Conservation (phyloP, 2,888 invertebrate species). For the Drosophila flavopinicola region DNA sequence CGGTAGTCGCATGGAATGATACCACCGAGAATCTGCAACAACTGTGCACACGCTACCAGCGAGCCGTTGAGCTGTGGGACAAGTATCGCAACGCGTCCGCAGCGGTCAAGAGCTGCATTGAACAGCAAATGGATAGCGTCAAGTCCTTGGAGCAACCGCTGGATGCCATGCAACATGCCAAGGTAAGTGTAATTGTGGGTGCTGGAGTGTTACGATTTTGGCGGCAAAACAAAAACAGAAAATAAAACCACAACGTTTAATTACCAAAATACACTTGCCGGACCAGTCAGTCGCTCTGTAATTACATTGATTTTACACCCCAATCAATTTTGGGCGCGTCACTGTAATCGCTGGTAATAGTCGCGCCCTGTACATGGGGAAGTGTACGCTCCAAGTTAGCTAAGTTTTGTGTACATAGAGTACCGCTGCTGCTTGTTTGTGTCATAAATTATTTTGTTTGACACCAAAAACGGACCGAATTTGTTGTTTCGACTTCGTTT, state of each 20-base stretch:
- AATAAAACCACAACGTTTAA: slow-evolving; percentile 46
- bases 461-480: slow-evolving; percentile 34
- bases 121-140: slow-evolving; percentile 90
- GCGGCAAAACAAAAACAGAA: slow-evolving; percentile 41
- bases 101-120: slow-evolving; percentile 90
- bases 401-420: slow-evolving; percentile 26
- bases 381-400: slow-evolving; percentile 27
- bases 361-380: slow-evolving; percentile 20
- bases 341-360: slow-evolving; percentile 65
- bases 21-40: slow-evolving; percentile 91
- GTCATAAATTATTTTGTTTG: slow-evolving; percentile 72
- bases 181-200: slow-evolving; percentile 86
- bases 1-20: slow-evolving; percentile 91
- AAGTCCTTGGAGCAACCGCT: slow-evolving; percentile 88
- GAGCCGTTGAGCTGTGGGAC: slow-evolving; percentile 92
- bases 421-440: slow-evolving; percentile 31
- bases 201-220: slow-evolving; percentile 41
- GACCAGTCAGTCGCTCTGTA: slow-evolving; percentile 39
- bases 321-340: slow-evolving; percentile 67
- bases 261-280: slow-evolving; percentile 44
- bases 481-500: slow-evolving; percentile 5
- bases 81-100: slow-evolving; percentile 92
- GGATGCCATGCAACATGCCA: slow-evolving; percentile 89
- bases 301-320: slow-evolving; percentile 74
- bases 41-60: slow-evolving; percentile 91